Conservation (phyloP, 2,797 vertebrate genomes). For the Eurystomus glaucurus region DNA sequence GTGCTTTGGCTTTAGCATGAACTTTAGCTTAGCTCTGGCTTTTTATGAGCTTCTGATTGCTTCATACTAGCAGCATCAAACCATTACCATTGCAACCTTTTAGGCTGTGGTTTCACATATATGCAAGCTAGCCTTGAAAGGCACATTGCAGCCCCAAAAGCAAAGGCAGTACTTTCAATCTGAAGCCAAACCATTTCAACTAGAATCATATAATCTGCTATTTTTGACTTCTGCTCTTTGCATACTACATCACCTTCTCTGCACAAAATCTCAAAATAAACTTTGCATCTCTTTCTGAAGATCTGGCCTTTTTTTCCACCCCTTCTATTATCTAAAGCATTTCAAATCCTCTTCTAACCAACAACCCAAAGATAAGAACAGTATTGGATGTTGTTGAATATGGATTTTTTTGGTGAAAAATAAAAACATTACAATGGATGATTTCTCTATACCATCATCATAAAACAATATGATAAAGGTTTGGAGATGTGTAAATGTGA, state of each 20-base stretch:
- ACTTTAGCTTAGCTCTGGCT: neutral
- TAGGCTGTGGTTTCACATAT: neutral
- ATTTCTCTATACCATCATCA: neutral
- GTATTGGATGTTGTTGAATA: neutral
- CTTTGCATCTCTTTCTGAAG: neutral
- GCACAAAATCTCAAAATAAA: neutral
- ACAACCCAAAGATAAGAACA: neutral
- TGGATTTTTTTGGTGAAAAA: neutral
- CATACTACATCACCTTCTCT: neutral
- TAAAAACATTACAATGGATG: neutral
- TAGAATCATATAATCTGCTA: neutral
- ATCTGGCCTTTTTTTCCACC: accelerated
- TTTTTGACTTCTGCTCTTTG: neutral
- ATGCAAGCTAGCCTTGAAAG: neutral
- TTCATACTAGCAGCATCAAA: neutral
- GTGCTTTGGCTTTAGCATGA: neutral
- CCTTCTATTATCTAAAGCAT: neutral
- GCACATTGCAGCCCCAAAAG: neutral
- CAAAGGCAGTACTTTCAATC: neutral
- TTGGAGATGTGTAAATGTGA: neutral
- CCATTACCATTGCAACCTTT: neutral
- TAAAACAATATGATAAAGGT: neutral
- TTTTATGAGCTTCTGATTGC: neutral
- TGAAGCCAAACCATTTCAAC: neutral
- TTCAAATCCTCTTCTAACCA: neutral